Evolutionary conservation across 92 coral and sea anemone genomes (phyloP), one percentile per base, ranked within the genome.

Genomic region (Palythoa grandiflora): DNA sequence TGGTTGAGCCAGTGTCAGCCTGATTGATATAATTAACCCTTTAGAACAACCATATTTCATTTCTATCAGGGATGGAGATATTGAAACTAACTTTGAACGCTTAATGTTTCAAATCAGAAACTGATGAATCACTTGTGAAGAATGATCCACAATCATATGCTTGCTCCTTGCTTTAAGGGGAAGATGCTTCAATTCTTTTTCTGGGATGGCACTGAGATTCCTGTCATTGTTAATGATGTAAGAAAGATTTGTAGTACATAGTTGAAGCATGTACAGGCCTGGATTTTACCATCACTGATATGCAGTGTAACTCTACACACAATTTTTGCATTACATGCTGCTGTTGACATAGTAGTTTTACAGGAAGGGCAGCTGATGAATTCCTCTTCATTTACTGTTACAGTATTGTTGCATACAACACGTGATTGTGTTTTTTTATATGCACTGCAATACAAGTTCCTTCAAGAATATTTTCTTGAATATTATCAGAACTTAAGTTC

Each of bases 251-350:
- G 83, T 2, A 77, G 38, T 5, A 40, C 83, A 48, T 77, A 15
- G 17, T 77, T 77, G 83, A 77, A 77, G 5, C 83, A 48, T 3
- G 61, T 77, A 13, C n/a, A 77, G 38, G 57, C 44, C 44, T 40
- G 65, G 55, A 50, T 17, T 19, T 77, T 77, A 11, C 83, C 83
- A 40, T 40, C 47, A 1, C 1, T 5, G 47, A 40, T 40, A 77
- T 14, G 9, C 37, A 77, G 38, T 6, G 83, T 77, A 50, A 77
- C 40, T 0, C 1, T 77, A 65, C 17, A 39, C 36, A 77, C 83
- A 36, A 77, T 51, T 77, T 77, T 77, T 20, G 83, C 44, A 35
- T 11, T 77, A 21, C 65, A 78, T 68, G 84, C 61, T 13, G 68
- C 37, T 4, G 66, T 11, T 38, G 1, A 68, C 83, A 78, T 40